phyloP scores from a whole-genome alignment of 2,113 vertebrate species.

The Crotalus tigris region DNA sequence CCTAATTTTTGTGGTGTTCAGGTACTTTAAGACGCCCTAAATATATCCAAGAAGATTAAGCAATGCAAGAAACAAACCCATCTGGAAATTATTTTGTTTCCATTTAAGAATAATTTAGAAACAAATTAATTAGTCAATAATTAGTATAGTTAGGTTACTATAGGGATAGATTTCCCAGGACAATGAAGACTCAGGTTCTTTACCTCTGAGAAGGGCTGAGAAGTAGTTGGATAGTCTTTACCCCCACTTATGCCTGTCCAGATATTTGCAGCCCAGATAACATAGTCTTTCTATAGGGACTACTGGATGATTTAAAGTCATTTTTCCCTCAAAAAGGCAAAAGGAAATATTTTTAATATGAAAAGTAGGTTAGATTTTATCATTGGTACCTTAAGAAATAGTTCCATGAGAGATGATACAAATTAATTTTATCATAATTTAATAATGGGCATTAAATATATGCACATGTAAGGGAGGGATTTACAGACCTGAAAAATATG shows the following conservation, averaged over 20 bases:
- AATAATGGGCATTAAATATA: background rate
- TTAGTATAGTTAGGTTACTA: background rate
- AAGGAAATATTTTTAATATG: background rate
- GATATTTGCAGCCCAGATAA: background rate
- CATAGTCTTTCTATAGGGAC: background rate
- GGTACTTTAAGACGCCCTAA: background rate
- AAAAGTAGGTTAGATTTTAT: background rate
- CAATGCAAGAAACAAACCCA: background rate
- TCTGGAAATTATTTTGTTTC: background rate
- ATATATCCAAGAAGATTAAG: background rate
- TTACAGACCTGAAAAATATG: background rate
- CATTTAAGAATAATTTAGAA: background rate
- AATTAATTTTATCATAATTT: background rate
- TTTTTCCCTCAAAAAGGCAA: background rate
- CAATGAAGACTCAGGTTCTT: background rate
- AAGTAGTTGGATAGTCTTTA: background rate
- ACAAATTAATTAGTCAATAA: background rate
- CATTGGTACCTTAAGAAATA: background rate
- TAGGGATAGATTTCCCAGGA: background rate
- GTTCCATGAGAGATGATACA: accelerated
- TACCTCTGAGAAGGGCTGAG: background rate
- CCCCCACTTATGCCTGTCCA: background rate
- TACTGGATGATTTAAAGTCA: background rate
- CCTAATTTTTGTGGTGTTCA: background rate
- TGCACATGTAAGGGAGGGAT: conserved; percentile 15